Conservation (phyloP, 2,113 vertebrate species). For the Alligator sinensis region DNA sequence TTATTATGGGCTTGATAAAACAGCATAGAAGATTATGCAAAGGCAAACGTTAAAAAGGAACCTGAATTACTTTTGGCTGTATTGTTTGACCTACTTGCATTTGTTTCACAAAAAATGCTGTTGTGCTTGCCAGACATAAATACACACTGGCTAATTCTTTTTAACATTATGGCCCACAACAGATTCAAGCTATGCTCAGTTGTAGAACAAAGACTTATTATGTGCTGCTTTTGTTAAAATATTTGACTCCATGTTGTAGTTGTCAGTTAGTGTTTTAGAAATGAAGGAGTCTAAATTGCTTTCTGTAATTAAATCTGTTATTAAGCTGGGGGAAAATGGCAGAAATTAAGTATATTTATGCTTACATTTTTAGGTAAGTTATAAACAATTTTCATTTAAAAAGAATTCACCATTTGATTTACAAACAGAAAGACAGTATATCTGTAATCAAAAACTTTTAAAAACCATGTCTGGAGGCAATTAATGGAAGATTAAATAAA, state of each 20-base stretch:
- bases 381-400: background rate
- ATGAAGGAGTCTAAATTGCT: slow-evolving; percentile 23
- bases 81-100: background rate
- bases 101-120: background rate
- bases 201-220: slow-evolving; percentile 17
- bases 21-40: background rate
- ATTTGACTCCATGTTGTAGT: slow-evolving; percentile 8
- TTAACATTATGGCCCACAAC: background rate
- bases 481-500: background rate
- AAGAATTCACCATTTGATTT: background rate
- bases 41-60: background rate
- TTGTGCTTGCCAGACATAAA: background rate
- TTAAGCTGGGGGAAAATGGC: background rate
- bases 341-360: background rate
- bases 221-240: background rate
- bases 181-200: background rate
- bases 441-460: background rate
- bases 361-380: background rate
- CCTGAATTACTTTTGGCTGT: background rate
- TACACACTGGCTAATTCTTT: background rate
- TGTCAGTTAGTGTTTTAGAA: slow-evolving; percentile 25
- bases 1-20: background rate
- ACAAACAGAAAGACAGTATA: background rate
- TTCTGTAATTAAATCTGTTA: slow-evolving; percentile 32
- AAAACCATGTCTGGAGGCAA: background rate